These are phyloP conservation scores for Notodonta ziczac DNA, from an alignment of 2,888 invertebrate species.

Conservation along the genomic window DNA sequence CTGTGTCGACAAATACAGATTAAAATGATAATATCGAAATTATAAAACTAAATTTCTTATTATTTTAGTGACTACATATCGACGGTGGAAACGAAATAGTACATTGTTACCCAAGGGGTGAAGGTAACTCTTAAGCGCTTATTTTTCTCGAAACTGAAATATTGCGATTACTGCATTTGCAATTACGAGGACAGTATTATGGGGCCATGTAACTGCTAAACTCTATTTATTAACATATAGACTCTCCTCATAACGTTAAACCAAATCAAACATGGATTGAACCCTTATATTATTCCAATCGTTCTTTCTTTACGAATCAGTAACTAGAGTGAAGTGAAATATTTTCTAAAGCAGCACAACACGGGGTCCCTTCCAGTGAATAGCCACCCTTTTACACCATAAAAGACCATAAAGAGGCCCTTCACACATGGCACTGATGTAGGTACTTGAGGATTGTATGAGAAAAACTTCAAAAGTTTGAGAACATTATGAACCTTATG, in stretches of 20 bases:
- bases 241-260: background rate
- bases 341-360: background rate
- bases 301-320: background rate
- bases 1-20: too few species aligned
- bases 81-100: too few species aligned
- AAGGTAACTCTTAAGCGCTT: too few species aligned
- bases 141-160: too few species aligned
- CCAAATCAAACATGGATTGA: background rate
- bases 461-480: background rate
- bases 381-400: conserved; percentile 1
- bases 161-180: too few species aligned
- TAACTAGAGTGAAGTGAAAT: background rate
- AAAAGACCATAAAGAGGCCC: background rate
- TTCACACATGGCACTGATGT: background rate
- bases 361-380: background rate
- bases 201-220: too few species aligned
- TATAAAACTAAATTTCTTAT: too few species aligned
- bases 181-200: too few species aligned
- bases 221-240: background rate
- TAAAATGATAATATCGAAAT: too few species aligned
- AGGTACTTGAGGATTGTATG: background rate
- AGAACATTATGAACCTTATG: too few species aligned
- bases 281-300: background rate
- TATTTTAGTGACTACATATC: too few species aligned
- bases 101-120: too few species aligned